These are phyloP conservation scores for Rhamnusium bicolor DNA, from an alignment of 2,888 invertebrate genomes.

Conservation along the genomic window DNA sequence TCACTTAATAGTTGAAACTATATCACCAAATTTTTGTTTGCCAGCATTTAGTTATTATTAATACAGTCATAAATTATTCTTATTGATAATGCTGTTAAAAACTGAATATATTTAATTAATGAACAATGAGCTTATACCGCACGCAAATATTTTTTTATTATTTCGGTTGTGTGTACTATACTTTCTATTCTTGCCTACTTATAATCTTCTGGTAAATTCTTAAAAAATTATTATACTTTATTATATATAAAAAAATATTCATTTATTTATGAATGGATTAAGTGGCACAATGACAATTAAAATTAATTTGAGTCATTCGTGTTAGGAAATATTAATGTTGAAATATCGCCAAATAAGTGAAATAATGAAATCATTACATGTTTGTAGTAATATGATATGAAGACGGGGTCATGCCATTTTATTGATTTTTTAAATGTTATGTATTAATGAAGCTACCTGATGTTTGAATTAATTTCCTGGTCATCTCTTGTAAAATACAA, in stretches of 20 bases:
- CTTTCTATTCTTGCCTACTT: background rate
- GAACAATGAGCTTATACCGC: background rate
- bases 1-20: too few species aligned
- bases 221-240: background rate
- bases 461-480: too few species aligned
- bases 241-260: background rate
- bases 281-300: background rate
- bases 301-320: background rate
- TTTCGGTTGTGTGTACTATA: background rate
- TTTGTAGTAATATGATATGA: too few species aligned
- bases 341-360: too few species aligned
- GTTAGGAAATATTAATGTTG: background rate
- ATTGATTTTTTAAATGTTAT: too few species aligned
- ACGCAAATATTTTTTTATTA: background rate
- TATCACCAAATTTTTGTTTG: too few species aligned
- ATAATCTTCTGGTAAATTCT: background rate
- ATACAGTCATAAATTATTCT: background rate
- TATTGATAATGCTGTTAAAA: background rate
- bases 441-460: too few species aligned
- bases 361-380: too few species aligned
- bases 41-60: too few species aligned
- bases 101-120: background rate
- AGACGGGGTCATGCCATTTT: too few species aligned
- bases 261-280: background rate
- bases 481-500: too few species aligned